phyloP scores from a whole-genome alignment of 2,797 vertebrate species.

The Enteromius unitaeniatus region DNA sequence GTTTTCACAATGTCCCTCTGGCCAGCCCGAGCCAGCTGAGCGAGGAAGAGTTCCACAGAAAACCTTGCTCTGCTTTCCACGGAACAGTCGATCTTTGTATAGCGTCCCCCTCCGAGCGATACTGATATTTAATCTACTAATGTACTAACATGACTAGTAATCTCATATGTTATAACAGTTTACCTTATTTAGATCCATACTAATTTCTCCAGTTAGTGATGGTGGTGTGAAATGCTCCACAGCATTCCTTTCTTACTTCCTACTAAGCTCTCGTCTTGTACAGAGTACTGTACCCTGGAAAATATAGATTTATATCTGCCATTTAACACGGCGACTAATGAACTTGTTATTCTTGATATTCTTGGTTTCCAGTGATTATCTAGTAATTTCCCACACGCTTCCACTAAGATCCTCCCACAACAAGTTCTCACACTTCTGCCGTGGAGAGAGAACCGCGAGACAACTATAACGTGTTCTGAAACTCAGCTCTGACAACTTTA shows the following conservation, averaged over 20 bases:
- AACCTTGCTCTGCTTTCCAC: background rate
- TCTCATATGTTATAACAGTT: background rate
- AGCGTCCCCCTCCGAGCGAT: background rate
- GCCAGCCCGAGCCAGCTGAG: no score
- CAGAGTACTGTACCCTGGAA: background rate
- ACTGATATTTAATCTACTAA: no score
- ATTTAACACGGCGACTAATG: background rate
- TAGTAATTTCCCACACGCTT: background rate
- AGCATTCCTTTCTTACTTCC: background rate
- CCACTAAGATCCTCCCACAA: slow-evolving; percentile 10
- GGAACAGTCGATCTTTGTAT: background rate
- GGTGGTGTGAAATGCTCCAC: background rate
- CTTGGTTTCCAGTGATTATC: background rate
- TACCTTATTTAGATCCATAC: background rate
- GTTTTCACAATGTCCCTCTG: background rate
- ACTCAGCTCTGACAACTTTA: background rate
- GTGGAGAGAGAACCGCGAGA: background rate
- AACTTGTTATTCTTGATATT: background rate
- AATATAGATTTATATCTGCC: background rate
- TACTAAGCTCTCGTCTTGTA: background rate
- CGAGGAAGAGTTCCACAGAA: background rate
- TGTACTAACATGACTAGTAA: background rate
- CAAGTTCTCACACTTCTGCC: background rate
- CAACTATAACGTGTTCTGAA: background rate
- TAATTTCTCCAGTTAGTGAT: background rate